Conservation (phyloP, 2,113 vertebrate species). For the Phalacrocorax aristotelis region DNA sequence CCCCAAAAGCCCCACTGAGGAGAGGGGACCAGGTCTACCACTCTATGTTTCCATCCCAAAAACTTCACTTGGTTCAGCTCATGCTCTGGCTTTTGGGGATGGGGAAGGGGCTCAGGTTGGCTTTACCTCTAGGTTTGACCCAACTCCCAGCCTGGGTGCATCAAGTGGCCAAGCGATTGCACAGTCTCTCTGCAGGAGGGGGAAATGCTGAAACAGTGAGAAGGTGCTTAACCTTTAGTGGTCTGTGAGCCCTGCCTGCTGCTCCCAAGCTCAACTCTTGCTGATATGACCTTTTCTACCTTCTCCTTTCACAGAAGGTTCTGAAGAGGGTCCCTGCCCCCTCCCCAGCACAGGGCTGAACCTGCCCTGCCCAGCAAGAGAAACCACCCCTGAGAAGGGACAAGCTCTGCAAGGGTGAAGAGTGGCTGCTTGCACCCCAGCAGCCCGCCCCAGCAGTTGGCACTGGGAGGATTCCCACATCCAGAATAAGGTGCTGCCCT, state of each 20-base stretch:
- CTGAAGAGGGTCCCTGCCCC: background rate
- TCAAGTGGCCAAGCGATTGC: background rate
- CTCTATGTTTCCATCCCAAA: background rate
- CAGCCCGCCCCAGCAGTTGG: background rate
- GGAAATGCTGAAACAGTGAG: background rate
- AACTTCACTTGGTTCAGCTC: background rate
- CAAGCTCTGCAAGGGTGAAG: accelerated
- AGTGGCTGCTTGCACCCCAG: background rate
- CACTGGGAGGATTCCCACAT: background rate
- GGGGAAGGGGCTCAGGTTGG: background rate
- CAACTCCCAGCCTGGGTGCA: background rate
- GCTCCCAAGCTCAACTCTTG: background rate
- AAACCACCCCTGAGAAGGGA: background rate
- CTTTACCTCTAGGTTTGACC: background rate
- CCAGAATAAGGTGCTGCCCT: background rate
- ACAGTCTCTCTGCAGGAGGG: background rate
- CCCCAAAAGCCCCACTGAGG: background rate
- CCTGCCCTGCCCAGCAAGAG: background rate
- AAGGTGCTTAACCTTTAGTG: background rate
- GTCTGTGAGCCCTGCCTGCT: background rate
- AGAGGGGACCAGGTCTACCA: background rate
- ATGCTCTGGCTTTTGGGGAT: background rate
- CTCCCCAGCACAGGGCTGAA: background rate
- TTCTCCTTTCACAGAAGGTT: background rate
- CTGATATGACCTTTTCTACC: background rate